Conservation (phyloP, 2,797 vertebrate genomes). For the Paedocypris micromegethes region DNA sequence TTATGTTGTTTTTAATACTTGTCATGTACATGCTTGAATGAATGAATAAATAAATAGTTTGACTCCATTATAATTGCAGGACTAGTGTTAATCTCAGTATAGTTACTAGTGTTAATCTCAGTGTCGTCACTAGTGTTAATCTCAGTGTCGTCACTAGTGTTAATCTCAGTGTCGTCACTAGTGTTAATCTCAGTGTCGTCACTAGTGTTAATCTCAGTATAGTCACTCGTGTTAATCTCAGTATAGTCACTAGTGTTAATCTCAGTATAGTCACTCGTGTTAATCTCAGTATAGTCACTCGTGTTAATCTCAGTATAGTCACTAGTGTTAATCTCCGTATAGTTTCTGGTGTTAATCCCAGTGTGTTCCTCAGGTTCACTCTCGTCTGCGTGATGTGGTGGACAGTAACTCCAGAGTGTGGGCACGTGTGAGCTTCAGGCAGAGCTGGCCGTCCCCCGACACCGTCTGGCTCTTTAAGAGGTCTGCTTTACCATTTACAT, state of each 20-base stretch:
- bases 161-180: too few relatives aligned
- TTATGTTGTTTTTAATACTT: too few relatives aligned
- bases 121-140: too few relatives aligned
- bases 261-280: not conserved
- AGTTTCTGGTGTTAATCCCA: too few relatives aligned
- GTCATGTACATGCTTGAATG: too few relatives aligned
- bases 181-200: too few relatives aligned
- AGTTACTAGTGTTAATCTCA: too few relatives aligned
- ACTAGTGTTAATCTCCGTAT: not conserved
- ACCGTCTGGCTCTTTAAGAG: slow-evolving; percentile 89
- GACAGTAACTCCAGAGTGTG: slow-evolving; percentile 90
- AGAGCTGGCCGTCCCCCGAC: slow-evolving; percentile 84
- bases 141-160: not conserved
- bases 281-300: too few relatives aligned
- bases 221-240: too few relatives aligned
- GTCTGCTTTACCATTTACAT: slow-evolving; percentile 56
- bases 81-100: not conserved
- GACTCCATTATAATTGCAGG: too few relatives aligned
- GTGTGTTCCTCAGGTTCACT: slow-evolving; percentile 75
- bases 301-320: not conserved
- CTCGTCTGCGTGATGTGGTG: slow-evolving; percentile 83
- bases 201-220: not conserved
- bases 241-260: too few relatives aligned
- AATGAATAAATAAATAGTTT: too few relatives aligned
- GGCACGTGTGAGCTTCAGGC: slow-evolving; percentile 87